Conservation (phyloP, 2,888 invertebrate species). For the Cactoblastis cactorum region DNA sequence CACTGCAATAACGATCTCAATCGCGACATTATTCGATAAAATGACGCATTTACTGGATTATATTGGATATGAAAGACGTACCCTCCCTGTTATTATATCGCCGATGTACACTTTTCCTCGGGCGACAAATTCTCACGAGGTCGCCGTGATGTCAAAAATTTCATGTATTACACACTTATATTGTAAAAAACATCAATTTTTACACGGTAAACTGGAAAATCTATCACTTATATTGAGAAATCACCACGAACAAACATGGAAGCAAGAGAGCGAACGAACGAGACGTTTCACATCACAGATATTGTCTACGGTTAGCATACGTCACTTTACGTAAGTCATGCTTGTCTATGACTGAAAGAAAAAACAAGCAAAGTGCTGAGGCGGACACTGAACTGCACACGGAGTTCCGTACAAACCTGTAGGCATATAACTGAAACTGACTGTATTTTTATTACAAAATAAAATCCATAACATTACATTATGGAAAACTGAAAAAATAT, state of each 20-base stretch:
- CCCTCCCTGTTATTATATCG: constrained; percentile 76
- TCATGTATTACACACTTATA: constrained; percentile 74
- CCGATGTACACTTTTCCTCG: constrained; percentile 65
- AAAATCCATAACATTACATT: too few relatives aligned
- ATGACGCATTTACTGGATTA: constrained; percentile 78
- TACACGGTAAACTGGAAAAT: constrained; percentile 67
- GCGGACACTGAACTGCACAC: too few relatives aligned
- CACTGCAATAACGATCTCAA: constrained; percentile 44
- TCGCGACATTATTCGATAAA: constrained; percentile 66
- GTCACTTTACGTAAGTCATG: constrained; percentile 42
- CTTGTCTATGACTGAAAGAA: constrained; percentile 6
- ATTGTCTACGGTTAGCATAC: constrained; percentile 51
- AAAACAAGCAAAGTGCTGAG: not conserved
- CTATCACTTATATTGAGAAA: constrained; percentile 74
- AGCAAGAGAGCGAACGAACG: constrained; percentile 62
- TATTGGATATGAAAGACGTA: constrained; percentile 74
- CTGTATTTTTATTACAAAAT: too few relatives aligned
- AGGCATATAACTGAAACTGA: too few relatives aligned
- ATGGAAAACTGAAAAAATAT: too few relatives aligned
- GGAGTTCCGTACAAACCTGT: too few relatives aligned
- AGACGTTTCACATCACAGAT: constrained; percentile 60
- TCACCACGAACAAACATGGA: constrained; percentile 80
- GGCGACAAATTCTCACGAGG: constrained; percentile 73
- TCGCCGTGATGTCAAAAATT: constrained; percentile 70
- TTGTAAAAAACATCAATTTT: constrained; percentile 65